Evolutionary conservation across 2,888 invertebrate species (phyloP).

Genomic region (Caenorhabditis sinica): DNA sequence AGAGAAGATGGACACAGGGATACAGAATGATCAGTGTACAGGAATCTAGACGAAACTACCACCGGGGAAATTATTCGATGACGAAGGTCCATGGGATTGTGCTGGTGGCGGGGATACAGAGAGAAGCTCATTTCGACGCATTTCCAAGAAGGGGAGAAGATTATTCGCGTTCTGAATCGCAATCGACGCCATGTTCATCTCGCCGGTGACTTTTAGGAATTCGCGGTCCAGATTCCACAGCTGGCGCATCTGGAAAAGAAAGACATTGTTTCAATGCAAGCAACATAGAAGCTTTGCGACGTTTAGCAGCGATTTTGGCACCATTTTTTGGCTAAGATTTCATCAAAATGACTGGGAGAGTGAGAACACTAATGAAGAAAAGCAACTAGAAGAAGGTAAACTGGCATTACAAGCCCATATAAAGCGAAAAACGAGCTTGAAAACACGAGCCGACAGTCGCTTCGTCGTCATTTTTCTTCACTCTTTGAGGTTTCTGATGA

Average conservation of each 20-base stretch:
- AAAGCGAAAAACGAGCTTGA: too few relatives aligned
- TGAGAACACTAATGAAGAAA: too few relatives aligned
- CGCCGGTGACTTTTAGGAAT: neutral
- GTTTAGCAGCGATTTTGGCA: too few relatives aligned
- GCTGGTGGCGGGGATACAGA: constrained; percentile 12
- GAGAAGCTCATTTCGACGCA: constrained; percentile 51
- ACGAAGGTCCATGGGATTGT: neutral
- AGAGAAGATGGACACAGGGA: neutral
- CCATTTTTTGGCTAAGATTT: too few relatives aligned
- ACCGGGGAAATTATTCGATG: neutral
- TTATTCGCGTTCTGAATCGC: constrained; percentile 16
- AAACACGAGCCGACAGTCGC: too few relatives aligned
- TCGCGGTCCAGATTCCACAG: constrained; percentile 38
- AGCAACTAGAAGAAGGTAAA: too few relatives aligned
- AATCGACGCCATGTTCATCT: constrained; percentile 2
- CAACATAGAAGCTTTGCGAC: too few relatives aligned
- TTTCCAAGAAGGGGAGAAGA: constrained; percentile 25
- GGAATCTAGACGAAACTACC: constrained; percentile 40
- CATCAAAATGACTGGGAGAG: too few relatives aligned
- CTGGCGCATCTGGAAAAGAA: constrained; percentile 35
- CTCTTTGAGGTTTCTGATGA: too few relatives aligned
- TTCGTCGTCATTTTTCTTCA: too few relatives aligned
- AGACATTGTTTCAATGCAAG: too few relatives aligned
- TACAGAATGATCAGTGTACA: neutral
- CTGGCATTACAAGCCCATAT: too few relatives aligned